phyloP scores from a whole-genome alignment of 2,113 vertebrate genomes.

The Lepus timidus region DNA sequence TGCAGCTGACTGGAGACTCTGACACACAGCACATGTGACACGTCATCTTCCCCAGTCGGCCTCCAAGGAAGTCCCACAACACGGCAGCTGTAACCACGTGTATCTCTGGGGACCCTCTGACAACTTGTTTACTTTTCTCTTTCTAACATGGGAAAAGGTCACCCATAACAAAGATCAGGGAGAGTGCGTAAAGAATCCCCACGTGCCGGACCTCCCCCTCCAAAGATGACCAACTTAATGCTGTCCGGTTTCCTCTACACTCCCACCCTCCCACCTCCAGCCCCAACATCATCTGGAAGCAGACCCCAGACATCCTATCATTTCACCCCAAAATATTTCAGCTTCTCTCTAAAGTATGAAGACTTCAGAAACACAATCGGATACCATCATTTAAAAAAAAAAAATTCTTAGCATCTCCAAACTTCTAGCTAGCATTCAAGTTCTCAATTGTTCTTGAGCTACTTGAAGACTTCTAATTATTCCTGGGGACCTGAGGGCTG shows the following conservation, averaged over 20 bases:
- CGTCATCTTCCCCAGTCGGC: background rate
- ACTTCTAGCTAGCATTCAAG: conserved; percentile 21
- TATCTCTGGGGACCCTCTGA: background rate
- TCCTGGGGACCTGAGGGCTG: background rate
- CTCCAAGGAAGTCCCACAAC: background rate
- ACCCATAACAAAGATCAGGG: background rate
- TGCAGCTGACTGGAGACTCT: background rate
- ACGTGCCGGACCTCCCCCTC: background rate
- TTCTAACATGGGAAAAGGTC: background rate
- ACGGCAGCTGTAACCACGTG: background rate
- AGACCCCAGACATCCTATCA: background rate
- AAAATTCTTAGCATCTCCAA: conserved; percentile 45
- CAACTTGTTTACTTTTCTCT: conserved; percentile 37
- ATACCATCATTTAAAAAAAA: conserved; percentile 38
- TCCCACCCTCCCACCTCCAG: background rate
- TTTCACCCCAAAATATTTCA: background rate
- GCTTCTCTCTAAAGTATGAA: conserved; percentile 19
- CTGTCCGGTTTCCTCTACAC: background rate
- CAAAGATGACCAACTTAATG: background rate
- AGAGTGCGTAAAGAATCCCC: background rate
- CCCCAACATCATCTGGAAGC: background rate
- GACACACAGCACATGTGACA: background rate
- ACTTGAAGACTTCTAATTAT: conserved; percentile 14
- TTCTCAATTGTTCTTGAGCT: background rate
- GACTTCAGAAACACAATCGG: conserved; percentile 1